Percentiles rank a stretch among this genome's conserved stretches.
phyloP scores from a whole-genome alignment of 23 tunicate genomes.

The Halocynthia roretzi region DNA sequence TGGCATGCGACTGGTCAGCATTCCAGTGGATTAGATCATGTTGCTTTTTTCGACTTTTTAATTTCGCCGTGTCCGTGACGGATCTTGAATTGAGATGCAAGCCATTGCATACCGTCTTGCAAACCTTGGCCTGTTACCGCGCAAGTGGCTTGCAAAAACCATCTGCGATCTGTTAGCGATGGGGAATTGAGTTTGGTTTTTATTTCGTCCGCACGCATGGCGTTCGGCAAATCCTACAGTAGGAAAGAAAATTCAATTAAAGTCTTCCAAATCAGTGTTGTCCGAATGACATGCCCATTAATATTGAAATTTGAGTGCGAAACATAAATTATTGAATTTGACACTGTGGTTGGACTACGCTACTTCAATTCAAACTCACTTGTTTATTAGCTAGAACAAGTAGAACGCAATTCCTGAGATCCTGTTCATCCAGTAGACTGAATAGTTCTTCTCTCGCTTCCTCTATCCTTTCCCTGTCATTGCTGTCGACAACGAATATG shows the following conservation, averaged over 20 bases:
- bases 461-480: conserved; percentile 85
- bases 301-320: too few relatives aligned
- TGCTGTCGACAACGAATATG: conserved; percentile 92
- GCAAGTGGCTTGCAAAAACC: conserved; percentile 85
- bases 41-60: conserved; percentile 2
- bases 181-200: conserved; percentile 63
- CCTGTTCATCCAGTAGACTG: conserved; percentile 86
- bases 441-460: conserved; percentile 97
- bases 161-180: conserved; percentile 43
- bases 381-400: conserved; percentile 97
- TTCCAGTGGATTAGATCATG: not conserved
- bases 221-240: conserved; percentile 85
- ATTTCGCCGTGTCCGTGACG: conserved; percentile 18
- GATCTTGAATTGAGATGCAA: conserved; percentile 66
- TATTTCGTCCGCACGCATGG: conserved; percentile 82
- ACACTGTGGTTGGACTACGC: too few relatives aligned
- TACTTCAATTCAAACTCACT: conserved; percentile 18
- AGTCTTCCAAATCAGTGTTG: too few relatives aligned
- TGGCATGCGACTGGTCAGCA: not conserved
- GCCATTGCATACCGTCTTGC: conserved; percentile 80
- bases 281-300: too few relatives aligned
- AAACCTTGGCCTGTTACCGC: conserved; percentile 80
- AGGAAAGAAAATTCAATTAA: not conserved
- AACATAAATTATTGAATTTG: too few relatives aligned
- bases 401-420: conserved; percentile 73